Percentiles rank a stretch among this genome's conserved stretches.
These are phyloP conservation scores for Speoplatyrhinus poulsoni DNA, from an alignment of 2,113 vertebrate species.

Conservation along the genomic window DNA sequence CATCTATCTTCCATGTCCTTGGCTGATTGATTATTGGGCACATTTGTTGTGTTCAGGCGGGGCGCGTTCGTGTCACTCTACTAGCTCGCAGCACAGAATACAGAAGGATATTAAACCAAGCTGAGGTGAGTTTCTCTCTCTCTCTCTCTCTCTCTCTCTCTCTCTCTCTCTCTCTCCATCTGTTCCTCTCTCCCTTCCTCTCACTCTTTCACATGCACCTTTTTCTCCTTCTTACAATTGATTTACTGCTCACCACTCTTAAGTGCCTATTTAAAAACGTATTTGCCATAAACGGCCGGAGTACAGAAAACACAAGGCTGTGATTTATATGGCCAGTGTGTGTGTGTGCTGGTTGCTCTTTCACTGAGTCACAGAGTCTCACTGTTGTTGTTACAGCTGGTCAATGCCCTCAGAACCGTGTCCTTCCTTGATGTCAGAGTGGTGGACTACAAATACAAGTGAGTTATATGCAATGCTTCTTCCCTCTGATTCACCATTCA, in stretches of 20 bases:
- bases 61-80: constrained; percentile 92
- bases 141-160: constrained; percentile 16
- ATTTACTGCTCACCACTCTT: constrained; percentile 67
- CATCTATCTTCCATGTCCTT: constrained; percentile 49
- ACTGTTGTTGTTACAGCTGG: constrained; percentile 81
- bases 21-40: constrained; percentile 60
- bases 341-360: constrained; percentile 40
- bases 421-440: constrained; percentile 87
- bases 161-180: not conserved
- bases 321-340: constrained; percentile 62
- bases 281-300: constrained; percentile 60
- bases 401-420: constrained; percentile 89
- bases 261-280: constrained; percentile 68
- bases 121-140: constrained; percentile 80
- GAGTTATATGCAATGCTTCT: constrained; percentile 60
- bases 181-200: not conserved
- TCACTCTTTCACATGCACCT: constrained; percentile 6
- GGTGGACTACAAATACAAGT: constrained; percentile 98
- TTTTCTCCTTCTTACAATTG: constrained; percentile 44
- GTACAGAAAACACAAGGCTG: constrained; percentile 38
- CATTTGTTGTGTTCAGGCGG: constrained; percentile 77
- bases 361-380: constrained; percentile 63
- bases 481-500: not conserved
- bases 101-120: constrained; percentile 91
- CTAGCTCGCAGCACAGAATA: constrained; percentile 94